Base-by-base conservation (phyloP, 2,888 invertebrate genomes). In the Ormyrus pomaceus region DNA sequence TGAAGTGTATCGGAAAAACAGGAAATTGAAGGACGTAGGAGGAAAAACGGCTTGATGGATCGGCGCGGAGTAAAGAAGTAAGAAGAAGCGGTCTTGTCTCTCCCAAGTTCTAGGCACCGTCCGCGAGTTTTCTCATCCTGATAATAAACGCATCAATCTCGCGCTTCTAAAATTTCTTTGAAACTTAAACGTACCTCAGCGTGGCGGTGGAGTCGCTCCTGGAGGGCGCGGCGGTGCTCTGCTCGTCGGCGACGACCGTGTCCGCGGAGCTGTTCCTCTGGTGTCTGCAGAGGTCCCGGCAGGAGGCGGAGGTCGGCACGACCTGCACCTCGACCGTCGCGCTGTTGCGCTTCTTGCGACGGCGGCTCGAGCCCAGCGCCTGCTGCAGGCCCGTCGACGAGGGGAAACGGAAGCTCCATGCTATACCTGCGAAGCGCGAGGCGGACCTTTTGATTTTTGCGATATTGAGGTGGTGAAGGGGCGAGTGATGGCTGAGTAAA, bases 351-450 rank as follows among this genome's bases (percentile, higher is more conserved):
- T 87, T 88, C 53, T 84, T 85, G 3, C 88, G 85, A 61, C 88
- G 85, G 34, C 87, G 86, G 58, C 84, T 88, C 76, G 87, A 83
- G 76, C 88, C 85, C 74, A 88, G 83, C 79, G 86, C 87, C 66
- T 88, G 88, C n/a, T 76, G 80, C 71, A 88, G 83, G 8, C 88
- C 84, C 51, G 84, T 86, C 87, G 88, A 86, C 77, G 88, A 88
- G 62, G 88, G 88, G 75, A 88, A 88, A 73, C 88, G 86, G 83
- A 88, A 88, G 82, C 88, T 88, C 88, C 88, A 88, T 85, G 88
- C 86, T 87, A 88, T 88, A 76, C 88, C 88, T 88, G 81, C 4
- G 45, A 6, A 11, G 0, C 1, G 7, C 6, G 10, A 56, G 34
- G 2, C 34, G 34, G 34, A 34, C 4, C 4, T 2, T 34, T 34